Evolutionary conservation across 1,140 invertebrate species (phyloP).

Genomic region (Medauroidea extradentata): DNA sequence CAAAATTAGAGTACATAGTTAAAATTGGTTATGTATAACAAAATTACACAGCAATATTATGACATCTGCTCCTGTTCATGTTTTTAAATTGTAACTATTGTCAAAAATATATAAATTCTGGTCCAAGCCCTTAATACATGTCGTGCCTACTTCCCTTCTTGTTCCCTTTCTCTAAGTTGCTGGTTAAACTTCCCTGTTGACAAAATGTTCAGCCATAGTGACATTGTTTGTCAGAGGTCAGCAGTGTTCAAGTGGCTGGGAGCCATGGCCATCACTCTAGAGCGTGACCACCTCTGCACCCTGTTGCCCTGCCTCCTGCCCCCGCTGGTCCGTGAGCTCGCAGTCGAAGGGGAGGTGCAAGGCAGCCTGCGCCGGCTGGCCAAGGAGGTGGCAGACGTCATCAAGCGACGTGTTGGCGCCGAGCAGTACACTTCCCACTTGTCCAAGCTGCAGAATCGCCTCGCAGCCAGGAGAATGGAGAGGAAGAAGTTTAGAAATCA

Average conservation of each 20-base stretch:
- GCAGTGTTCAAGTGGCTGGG: conserved; percentile 70
- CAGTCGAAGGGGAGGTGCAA: conserved; percentile 49
- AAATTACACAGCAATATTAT: too few species aligned
- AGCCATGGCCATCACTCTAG: conserved; percentile 54
- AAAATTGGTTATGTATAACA: too few species aligned
- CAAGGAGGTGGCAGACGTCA: conserved; percentile 58
- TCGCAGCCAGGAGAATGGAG: conserved; percentile 58
- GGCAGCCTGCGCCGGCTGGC: conserved; percentile 52
- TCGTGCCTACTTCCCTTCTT: not conserved
- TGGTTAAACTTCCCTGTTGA: not conserved
- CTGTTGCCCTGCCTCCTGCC: conserved; percentile 56
- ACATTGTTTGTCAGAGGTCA: conserved; percentile 48
- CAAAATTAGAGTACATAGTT: too few species aligned
- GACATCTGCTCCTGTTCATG: too few species aligned
- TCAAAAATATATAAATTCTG: not conserved
- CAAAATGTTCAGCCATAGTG: too few species aligned
- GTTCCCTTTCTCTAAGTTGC: not conserved
- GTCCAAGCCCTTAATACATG: not conserved
- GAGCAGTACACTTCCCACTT: conserved; percentile 59
- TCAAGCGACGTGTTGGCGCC: conserved; percentile 60
- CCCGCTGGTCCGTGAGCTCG: conserved; percentile 62
- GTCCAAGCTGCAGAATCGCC: conserved; percentile 50
- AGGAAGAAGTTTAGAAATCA: conserved; percentile 58
- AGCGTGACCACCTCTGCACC: conserved; percentile 47
- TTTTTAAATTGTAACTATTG: conserved; percentile 15